Conservation (phyloP, 2,113 vertebrate species). For the Gallinago undulata region DNA sequence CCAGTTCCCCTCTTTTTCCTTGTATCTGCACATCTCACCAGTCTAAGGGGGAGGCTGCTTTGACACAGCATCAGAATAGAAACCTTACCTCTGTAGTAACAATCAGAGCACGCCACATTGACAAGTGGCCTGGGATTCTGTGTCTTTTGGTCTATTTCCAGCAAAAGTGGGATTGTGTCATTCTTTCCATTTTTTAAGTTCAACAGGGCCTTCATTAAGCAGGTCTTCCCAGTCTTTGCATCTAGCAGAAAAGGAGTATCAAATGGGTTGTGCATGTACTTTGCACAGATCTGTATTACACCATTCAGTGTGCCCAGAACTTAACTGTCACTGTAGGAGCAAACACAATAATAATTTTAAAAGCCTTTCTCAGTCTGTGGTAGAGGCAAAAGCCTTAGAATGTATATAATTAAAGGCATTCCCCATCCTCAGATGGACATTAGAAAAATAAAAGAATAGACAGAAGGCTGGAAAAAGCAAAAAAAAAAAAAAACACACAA, state of each 20-base stretch:
- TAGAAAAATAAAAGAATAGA: neutral
- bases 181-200: slow-evolving; percentile 84
- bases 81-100: slow-evolving; percentile 83
- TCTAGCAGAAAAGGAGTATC: slow-evolving; percentile 69
- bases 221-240: slow-evolving; percentile 87
- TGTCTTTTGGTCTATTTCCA: slow-evolving; percentile 81
- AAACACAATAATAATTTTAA: neutral
- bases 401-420: neutral
- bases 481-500: neutral
- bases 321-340: neutral
- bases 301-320: neutral
- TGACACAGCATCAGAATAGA: neutral
- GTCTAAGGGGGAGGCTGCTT: neutral
- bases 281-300: neutral
- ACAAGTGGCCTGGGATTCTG: slow-evolving; percentile 81
- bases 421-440: neutral
- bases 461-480: neutral
- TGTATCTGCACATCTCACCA: neutral
- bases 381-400: neutral
- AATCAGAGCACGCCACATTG: slow-evolving; percentile 81
- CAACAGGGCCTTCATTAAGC: slow-evolving; percentile 91
- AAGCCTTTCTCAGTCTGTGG: neutral
- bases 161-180: slow-evolving; percentile 78
- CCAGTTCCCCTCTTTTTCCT: neutral
- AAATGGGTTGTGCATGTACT: neutral